Percentiles rank a stretch among this genome's conserved stretches.
phyloP scores from a whole-genome alignment of 2,888 invertebrate genomes.

The Cancer borealis region DNA sequence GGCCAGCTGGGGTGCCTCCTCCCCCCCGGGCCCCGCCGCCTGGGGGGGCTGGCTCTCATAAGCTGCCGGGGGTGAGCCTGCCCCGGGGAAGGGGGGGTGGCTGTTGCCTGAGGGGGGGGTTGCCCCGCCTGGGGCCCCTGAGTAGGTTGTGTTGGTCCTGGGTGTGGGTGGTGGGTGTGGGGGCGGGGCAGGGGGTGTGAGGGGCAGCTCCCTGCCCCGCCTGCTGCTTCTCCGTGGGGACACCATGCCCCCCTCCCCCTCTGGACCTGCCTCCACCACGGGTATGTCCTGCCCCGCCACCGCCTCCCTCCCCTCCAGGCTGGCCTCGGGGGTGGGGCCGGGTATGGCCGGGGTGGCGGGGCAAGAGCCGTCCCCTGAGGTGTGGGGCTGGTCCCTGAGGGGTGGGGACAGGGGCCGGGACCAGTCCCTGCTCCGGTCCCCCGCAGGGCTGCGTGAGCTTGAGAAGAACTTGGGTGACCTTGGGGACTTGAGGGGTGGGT shows the following conservation, averaged over 20 bases:
- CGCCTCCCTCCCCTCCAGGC: neutral
- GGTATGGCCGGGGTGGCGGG: neutral
- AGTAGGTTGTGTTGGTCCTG: neutral
- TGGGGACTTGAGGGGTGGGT: slow-evolving; percentile 60
- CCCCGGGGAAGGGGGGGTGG: neutral
- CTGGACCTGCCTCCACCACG: no score
- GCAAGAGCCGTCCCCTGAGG: neutral
- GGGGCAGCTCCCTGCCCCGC: slow-evolving; percentile 40
- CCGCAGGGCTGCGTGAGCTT: slow-evolving; percentile 64
- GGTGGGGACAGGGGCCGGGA: slow-evolving; percentile 51
- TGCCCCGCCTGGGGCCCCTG: slow-evolving; percentile 15
- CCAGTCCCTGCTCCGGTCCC: slow-evolving; percentile 66
- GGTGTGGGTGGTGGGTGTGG: neutral
- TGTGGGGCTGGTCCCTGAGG: neutral
- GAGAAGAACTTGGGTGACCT: slow-evolving; percentile 75
- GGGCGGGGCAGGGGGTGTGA: neutral
- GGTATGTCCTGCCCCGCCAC: neutral
- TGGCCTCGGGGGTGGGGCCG: neutral
- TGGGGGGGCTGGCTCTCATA: neutral
- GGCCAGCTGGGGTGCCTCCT: neutral
- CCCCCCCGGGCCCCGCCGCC: neutral
- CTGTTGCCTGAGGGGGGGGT: slow-evolving; percentile 14
- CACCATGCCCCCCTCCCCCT: neutral
- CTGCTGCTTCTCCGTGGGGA: slow-evolving; percentile 66
- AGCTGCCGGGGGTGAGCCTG: neutral